Evolutionary conservation across 1,140 invertebrate species (phyloP).

Genomic region (Drosophila chauvacae): DNA sequence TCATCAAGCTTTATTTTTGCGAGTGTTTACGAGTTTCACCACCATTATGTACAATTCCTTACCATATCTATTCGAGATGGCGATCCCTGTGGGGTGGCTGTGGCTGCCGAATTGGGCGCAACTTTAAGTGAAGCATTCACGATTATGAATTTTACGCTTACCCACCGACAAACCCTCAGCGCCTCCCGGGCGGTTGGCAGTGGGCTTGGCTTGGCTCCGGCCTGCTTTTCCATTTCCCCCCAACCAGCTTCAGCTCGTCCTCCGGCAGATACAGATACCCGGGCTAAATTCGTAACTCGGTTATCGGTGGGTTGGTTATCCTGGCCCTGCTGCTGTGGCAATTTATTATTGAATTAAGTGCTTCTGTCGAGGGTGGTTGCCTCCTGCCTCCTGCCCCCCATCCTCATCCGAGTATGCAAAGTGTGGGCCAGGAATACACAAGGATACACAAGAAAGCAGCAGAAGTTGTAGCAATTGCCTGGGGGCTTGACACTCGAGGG

Average conservation of each 20-base stretch:
- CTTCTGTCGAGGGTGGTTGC: slow-evolving; percentile 58
- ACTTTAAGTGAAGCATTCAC: slow-evolving; percentile 75
- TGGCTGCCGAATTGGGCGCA: slow-evolving; percentile 30
- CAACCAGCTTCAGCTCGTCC: neutral
- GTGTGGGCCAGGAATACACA: slow-evolving; percentile 40
- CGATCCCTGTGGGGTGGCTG: slow-evolving; percentile 56
- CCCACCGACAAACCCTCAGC: slow-evolving; percentile 75
- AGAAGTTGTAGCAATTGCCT: slow-evolving; percentile 41
- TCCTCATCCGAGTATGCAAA: slow-evolving; percentile 64
- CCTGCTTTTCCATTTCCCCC: neutral
- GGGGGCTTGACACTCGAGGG: slow-evolving; percentile 63
- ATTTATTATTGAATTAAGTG: slow-evolving; percentile 83
- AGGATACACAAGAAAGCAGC: slow-evolving; percentile 32
- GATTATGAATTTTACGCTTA: slow-evolving; percentile 84
- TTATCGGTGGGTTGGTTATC: slow-evolving; percentile 65
- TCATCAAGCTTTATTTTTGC: neutral
- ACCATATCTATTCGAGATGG: slow-evolving; percentile 32
- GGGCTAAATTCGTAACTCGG: slow-evolving; percentile 60
- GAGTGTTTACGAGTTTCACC: slow-evolving; percentile 14
- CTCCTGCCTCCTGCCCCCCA: slow-evolving; percentile 3
- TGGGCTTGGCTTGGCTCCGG: slow-evolving; percentile 32
- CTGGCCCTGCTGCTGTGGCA: slow-evolving; percentile 55
- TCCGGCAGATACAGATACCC: slow-evolving; percentile 6
- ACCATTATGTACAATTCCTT: slow-evolving; percentile 33
- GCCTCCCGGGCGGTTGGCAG: slow-evolving; percentile 44